phyloP scores from a whole-genome alignment of 1,140 invertebrate species.

The Penaeus vannamei region DNA sequence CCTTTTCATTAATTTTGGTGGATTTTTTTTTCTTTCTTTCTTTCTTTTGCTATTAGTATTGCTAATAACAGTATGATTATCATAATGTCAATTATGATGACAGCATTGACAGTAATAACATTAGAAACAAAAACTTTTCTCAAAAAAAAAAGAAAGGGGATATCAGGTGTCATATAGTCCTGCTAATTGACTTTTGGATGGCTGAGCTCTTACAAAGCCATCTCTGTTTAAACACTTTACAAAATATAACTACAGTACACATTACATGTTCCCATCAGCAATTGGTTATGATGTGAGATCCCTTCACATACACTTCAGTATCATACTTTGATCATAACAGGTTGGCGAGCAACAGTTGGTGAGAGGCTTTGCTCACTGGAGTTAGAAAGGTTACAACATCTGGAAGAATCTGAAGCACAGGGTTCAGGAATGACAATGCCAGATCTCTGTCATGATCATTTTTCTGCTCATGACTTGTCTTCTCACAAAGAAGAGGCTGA shows the following conservation, averaged over 20 bases:
- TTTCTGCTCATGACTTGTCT: conserved; percentile 65
- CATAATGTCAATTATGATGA: too few species aligned
- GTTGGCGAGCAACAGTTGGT: conserved; percentile 84
- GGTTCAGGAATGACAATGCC: conserved; percentile 45
- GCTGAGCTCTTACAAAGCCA: not conserved
- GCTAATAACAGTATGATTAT: too few species aligned
- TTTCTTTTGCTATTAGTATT: too few species aligned
- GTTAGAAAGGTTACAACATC: conserved; percentile 69
- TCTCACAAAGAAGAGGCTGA: conserved; percentile 79
- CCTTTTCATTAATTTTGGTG: too few species aligned
- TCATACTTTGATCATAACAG: conserved; percentile 71
- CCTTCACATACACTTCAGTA: not conserved
- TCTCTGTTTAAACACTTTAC: not conserved
- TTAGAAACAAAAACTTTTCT: too few species aligned
- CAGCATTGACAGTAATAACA: too few species aligned
- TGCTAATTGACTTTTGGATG: too few species aligned
- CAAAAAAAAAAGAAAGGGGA: too few species aligned
- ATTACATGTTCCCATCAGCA: not conserved
- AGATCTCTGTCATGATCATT: conserved; percentile 66
- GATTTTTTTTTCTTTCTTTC: too few species aligned
- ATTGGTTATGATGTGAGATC: not conserved
- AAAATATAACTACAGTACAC: not conserved
- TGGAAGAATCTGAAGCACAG: conserved; percentile 49
- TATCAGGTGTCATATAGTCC: too few species aligned
- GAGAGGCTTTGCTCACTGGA: conserved; percentile 81